These are phyloP conservation scores for Mycetomoellerius zeteki DNA, from an alignment of 1,140 invertebrate species.

Conservation along the genomic window DNA sequence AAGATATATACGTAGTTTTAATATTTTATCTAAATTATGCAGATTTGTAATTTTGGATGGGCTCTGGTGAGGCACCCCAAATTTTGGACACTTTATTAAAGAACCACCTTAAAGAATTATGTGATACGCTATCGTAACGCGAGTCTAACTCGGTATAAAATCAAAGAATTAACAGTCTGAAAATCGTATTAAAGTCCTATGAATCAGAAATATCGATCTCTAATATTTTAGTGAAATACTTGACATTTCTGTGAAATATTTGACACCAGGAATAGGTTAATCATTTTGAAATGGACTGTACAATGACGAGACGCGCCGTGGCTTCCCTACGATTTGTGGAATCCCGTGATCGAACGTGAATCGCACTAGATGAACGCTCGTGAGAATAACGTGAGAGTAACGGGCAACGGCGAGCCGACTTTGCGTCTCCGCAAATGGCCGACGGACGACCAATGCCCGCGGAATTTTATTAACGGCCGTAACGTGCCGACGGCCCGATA, in stretches of 20 bases:
- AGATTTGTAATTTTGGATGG: too few species aligned
- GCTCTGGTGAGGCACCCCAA: too few species aligned
- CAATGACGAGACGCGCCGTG: not conserved
- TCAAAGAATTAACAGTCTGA: not conserved
- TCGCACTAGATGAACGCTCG: conserved; percentile 13
- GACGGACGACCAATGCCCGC: conserved; percentile 21
- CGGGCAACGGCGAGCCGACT: conserved; percentile 15
- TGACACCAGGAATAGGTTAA: not conserved
- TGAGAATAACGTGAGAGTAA: not conserved
- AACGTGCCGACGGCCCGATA: conserved; percentile 57
- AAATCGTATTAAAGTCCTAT: not conserved
- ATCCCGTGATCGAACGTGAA: conserved; percentile 51
- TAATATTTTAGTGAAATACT: not conserved
- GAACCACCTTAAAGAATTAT: not conserved
- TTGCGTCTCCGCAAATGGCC: conserved; percentile 62
- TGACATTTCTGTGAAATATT: too few species aligned
- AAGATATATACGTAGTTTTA: too few species aligned
- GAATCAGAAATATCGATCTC: not conserved
- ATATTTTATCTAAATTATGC: too few species aligned
- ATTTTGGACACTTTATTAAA: too few species aligned
- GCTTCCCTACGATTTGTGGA: not conserved
- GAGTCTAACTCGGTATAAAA: not conserved
- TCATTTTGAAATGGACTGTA: not conserved
- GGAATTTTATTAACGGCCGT: conserved; percentile 76
- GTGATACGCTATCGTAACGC: not conserved